phyloP scores from a whole-genome alignment of 2,113 vertebrate species.

The Capreolus pygargus region DNA sequence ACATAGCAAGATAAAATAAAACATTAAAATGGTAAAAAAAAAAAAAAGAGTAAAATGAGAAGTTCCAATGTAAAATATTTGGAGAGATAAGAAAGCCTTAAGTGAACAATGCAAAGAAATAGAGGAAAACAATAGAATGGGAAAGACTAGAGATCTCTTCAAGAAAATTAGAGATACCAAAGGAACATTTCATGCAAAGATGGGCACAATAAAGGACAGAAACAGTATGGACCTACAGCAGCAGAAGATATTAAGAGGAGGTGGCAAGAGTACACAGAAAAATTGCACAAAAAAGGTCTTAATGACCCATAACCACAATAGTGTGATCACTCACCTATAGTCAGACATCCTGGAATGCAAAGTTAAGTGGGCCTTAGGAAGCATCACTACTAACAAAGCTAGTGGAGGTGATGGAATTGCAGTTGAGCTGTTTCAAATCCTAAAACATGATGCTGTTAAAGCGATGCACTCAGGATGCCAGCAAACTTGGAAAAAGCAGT shows the following conservation, averaged over 20 bases:
- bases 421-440: background rate
- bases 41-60: background rate
- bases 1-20: background rate
- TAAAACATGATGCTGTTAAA: background rate
- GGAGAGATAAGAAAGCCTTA: background rate
- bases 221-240: background rate
- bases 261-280: background rate
- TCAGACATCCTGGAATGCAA: background rate
- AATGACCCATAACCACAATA: background rate
- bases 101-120: background rate
- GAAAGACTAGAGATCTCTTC: background rate
- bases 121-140: background rate
- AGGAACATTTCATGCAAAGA: background rate
- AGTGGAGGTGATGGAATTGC: background rate
- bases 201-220: background rate
- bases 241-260: background rate
- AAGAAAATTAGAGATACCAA: background rate
- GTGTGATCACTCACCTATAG: background rate
- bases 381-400: background rate
- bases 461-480: background rate
- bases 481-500: background rate
- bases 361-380: background rate
- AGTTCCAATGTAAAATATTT: background rate
- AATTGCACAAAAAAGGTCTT: background rate
- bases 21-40: background rate